Base-by-base conservation (phyloP, 2,113 vertebrate species). In the Ranitomeya variabilis region DNA sequence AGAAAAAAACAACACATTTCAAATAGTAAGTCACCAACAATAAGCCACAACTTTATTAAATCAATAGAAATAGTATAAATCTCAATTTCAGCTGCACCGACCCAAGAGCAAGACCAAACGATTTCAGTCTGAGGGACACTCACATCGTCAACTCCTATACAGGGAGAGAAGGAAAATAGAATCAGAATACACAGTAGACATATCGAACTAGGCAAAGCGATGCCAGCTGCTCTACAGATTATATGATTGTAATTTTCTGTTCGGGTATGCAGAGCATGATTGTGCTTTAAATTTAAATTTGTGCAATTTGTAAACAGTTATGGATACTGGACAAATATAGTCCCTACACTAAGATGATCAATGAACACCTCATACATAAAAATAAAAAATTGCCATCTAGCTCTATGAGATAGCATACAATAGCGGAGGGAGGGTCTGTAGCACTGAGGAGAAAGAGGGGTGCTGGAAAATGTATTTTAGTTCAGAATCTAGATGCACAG, bases 61-160 rank as follows among this genome's bases (percentile, higher is more conserved):
- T 93, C 87, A 93, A 97, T 99, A 99, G 97, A 99, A 99, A 99
- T 96, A 97, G 97, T 99, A 99, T 97, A 99, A 99, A 98, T 93
- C 93, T 94, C 93, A 94, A 94, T 96, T 92, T 95, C 95, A 95
- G 96, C 93, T 94, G 95, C 92, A 94, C 93, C 95, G 95, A 95
- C 89, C 93, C 90, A 93, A 93, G 89, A 92, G 90, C 92, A 93
- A 93, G 92, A 94, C 94, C 94, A 92, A 91, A 93, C 92, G 92
- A 80, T 84, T 91, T 92, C 91, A 93, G 45, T 85, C 91, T 91
- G 93, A 92, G 87, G 92, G 92, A 92, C 90, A 90, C 89, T 96
- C 97, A 99, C 98, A 99, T 99, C 78, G 97, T 99, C 96, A 99
- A 96, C 92, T 99, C 98, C 98, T 99, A 95, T 67, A 89, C 91